Conservation (phyloP, 2,888 invertebrate genomes). For the Catocala sponsa region DNA sequence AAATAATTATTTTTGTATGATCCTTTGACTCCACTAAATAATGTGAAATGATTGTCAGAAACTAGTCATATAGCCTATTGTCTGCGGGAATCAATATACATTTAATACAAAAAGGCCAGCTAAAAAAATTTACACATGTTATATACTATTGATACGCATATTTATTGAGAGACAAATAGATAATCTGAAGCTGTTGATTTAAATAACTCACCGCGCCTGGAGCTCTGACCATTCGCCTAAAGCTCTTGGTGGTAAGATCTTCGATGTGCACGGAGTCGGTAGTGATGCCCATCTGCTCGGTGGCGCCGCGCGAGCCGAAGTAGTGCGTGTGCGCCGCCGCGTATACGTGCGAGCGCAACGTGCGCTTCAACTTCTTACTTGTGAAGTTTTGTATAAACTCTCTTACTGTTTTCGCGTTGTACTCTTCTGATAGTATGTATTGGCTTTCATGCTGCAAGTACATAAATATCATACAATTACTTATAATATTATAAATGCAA, state of each 20-base stretch:
- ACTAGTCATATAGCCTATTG: too few species aligned
- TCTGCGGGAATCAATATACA: too few species aligned
- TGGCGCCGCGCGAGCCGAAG: conserved; percentile 66
- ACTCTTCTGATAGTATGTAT: conserved; percentile 87
- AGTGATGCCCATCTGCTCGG: conserved; percentile 50
- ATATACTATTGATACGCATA: too few species aligned
- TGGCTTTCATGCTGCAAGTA: conserved; percentile 90
- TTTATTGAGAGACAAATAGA: too few species aligned
- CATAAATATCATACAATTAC: too few species aligned
- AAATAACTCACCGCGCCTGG: conserved; percentile 85
- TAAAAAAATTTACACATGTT: too few species aligned
- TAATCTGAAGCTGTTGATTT: too few species aligned
- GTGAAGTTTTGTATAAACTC: conserved; percentile 88
- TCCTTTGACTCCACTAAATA: too few species aligned
- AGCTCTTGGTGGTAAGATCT: conserved; percentile 91
- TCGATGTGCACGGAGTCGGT: conserved; percentile 82
- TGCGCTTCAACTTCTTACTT: conserved; percentile 68
- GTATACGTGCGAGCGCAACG: conserved; percentile 73
- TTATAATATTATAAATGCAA: too few species aligned
- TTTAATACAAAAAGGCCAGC: too few species aligned
- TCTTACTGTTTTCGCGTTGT: conserved; percentile 81
- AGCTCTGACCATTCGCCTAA: conserved; percentile 89
- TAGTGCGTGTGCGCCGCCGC: conserved; percentile 78
- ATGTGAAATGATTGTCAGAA: too few species aligned
- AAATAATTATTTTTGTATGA: too few species aligned